Percentiles rank a stretch among this genome's conserved stretches.
Conservation (phyloP, 2,888 invertebrate species). For the Acrobasis repandana region DNA sequence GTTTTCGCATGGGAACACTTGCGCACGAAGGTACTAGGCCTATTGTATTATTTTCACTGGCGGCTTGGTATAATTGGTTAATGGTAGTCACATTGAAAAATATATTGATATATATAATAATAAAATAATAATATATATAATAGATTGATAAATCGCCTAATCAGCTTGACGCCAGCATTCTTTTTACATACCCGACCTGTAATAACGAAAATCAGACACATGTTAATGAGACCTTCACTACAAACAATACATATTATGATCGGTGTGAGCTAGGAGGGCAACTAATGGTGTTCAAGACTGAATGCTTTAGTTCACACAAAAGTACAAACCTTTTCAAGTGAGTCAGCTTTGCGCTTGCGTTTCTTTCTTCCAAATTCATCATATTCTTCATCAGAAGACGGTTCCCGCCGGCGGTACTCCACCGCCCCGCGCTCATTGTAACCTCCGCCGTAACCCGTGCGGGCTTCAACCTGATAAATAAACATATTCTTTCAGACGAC, state of each 20-base stretch:
- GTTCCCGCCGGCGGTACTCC: conserved; percentile 94
- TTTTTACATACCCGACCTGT: no score
- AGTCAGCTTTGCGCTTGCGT: conserved; percentile 72
- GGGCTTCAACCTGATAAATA: conserved; percentile 84
- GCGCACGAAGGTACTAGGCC: no score
- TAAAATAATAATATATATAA: no score
- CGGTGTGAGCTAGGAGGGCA: not conserved
- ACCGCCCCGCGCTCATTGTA: conserved; percentile 98
- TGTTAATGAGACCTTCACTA: no score
- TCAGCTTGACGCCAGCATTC: no score
- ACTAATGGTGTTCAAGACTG: not conserved
- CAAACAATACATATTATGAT: not conserved
- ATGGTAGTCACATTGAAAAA: no score
- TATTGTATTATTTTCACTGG: no score
- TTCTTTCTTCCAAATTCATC: conserved; percentile 94
- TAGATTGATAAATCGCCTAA: no score
- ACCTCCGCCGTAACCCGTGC: conserved; percentile 92
- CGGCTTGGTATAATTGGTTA: no score
- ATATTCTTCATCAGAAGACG: conserved; percentile 96
- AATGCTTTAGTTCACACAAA: conserved; percentile 1
- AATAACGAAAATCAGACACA: no score
- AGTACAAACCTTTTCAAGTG: conserved; percentile 50
- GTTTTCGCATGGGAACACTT: no score
- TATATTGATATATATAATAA: no score
- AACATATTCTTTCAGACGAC: not conserved